phyloP scores from a whole-genome alignment of 1,140 invertebrate species.

The Drosophila sechellia region DNA sequence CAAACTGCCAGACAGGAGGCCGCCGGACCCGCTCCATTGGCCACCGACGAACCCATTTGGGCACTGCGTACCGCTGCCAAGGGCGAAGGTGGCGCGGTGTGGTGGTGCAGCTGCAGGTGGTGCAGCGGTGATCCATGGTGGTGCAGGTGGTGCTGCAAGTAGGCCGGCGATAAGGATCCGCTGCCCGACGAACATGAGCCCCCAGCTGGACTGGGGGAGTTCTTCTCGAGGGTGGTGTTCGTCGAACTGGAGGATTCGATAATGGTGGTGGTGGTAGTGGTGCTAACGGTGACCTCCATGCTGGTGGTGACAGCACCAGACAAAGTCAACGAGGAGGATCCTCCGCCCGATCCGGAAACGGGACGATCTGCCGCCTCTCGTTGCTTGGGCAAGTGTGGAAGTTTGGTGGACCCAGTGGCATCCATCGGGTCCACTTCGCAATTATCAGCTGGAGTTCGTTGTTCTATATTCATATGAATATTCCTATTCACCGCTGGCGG shows the following conservation, averaged over 20 bases:
- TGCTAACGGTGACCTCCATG: constrained; percentile 43
- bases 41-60: constrained; percentile 6
- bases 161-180: constrained; percentile 55
- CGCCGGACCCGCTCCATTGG: constrained; percentile 3
- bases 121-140: constrained; percentile 60
- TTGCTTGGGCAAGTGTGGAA: constrained; percentile 1
- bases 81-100: constrained; percentile 68
- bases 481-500: constrained; percentile 1
- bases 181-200: constrained; percentile 63
- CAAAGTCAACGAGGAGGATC: neutral
- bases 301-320: constrained; percentile 12
- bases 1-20: constrained; percentile 45
- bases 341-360: constrained; percentile 1
- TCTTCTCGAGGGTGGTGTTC: constrained; percentile 15
- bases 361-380: constrained; percentile 12
- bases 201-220: constrained; percentile 41
- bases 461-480: neutral
- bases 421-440: constrained; percentile 9
- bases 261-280: constrained; percentile 39
- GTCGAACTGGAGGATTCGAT: constrained; percentile 35
- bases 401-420: constrained; percentile 1
- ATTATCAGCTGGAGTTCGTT: constrained; percentile 10
- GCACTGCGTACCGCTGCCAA: constrained; percentile 53
- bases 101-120: constrained; percentile 64
- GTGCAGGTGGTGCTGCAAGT: constrained; percentile 61